Conservation (phyloP, 2,888 invertebrate species). For the Malthinus seriepunctatus region DNA sequence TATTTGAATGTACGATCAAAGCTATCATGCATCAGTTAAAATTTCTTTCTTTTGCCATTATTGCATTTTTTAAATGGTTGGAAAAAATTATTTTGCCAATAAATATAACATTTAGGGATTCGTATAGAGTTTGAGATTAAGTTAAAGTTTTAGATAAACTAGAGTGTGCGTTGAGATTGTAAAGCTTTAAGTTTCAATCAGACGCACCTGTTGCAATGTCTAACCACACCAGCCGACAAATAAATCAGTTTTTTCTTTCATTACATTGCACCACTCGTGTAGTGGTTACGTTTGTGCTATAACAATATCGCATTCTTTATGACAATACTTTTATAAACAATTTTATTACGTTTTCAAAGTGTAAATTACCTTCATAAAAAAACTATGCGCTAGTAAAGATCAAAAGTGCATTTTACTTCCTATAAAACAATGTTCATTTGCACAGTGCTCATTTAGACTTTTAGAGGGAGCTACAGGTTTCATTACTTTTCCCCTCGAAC, state of each 20-base stretch:
- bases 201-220: conserved; percentile 46
- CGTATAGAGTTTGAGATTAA: not conserved
- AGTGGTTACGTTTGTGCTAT: conserved; percentile 36
- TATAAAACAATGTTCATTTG: no score
- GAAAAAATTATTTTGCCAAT: conserved; percentile 17
- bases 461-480: no score
- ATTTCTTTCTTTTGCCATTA: conserved; percentile 49
- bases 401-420: no score
- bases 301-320: conserved; percentile 32
- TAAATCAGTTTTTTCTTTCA: conserved; percentile 47
- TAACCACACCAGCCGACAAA: conserved; percentile 46
- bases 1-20: conserved; percentile 49
- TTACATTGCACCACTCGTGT: conserved; percentile 41
- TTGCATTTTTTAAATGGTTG: conserved; percentile 44
- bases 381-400: no score
- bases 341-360: not conserved
- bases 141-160: not conserved
- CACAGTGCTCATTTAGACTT: no score
- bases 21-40: conserved; percentile 42
- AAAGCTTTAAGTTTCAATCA: conserved; percentile 42
- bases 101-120: not conserved
- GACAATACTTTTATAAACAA: conserved; percentile 14
- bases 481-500: no score
- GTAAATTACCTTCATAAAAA: not conserved
- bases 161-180: conserved; percentile 32